A percentile compares a stretch with the other conserved stretches of the same genome.
These are phyloP conservation scores for Tympanoctomys barrerae DNA, from an alignment of 2,797 vertebrate species.

Conservation along the genomic window DNA sequence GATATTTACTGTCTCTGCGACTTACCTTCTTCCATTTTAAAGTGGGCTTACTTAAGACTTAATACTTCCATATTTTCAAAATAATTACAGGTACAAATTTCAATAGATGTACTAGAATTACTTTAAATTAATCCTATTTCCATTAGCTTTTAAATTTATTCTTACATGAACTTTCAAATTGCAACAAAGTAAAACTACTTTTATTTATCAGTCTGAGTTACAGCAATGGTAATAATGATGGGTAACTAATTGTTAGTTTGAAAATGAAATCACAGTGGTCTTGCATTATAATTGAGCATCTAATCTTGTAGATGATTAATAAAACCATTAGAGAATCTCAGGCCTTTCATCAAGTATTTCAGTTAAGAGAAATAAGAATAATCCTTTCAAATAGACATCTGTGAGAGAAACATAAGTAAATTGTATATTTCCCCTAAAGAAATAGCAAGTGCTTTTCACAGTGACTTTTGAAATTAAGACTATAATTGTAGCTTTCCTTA, in stretches of 20 bases:
- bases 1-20: neutral
- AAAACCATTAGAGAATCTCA: neutral
- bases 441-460: neutral
- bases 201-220: slow-evolving; percentile 22
- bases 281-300: neutral
- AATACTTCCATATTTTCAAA: neutral
- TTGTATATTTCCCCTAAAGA: neutral
- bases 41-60: neutral
- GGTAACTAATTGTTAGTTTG: neutral
- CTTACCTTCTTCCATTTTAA: neutral
- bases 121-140: neutral
- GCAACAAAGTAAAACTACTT: neutral
- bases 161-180: slow-evolving; percentile 17
- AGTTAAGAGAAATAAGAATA: neutral
- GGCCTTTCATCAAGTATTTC: neutral
- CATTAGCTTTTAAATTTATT: neutral
- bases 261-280: neutral
- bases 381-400: neutral
- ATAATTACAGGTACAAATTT: neutral
- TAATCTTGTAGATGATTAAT: slow-evolving; percentile 30
- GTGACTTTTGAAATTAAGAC: neutral
- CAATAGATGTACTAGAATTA: neutral
- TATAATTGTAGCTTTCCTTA: neutral
- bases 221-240: neutral
- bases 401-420: neutral